Percentiles rank a stretch among this genome's conserved stretches.
Conservation (phyloP, 1,140 invertebrate species). For the Argopecten irradians region DNA sequence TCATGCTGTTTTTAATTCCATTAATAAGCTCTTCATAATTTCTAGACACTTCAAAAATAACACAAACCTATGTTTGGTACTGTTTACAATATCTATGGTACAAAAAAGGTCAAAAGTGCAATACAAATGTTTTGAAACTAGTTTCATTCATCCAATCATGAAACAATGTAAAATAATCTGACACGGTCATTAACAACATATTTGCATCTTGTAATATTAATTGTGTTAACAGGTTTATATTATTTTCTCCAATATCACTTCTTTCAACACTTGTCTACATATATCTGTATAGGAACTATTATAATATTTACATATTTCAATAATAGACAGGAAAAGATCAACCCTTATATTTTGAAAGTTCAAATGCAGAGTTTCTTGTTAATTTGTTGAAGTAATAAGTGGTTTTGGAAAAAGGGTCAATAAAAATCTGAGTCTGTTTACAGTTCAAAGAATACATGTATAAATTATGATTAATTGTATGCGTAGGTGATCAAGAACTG, state of each 20-base stretch:
- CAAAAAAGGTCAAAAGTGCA: background rate
- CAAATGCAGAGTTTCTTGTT: background rate
- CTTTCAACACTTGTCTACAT: background rate
- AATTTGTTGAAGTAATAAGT: background rate
- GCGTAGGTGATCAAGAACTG: slow-evolving; percentile 20
- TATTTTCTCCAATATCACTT: background rate
- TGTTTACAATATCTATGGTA: slow-evolving; percentile 3
- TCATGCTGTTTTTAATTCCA: background rate
- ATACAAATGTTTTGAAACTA: slow-evolving; percentile 7
- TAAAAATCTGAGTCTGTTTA: background rate
- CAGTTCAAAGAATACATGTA: background rate
- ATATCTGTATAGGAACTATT: slow-evolving; percentile 2
- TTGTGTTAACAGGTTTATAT: background rate
- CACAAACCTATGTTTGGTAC: background rate
- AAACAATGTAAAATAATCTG: slow-evolving; percentile 7
- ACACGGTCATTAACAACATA: background rate
- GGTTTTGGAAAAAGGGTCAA: background rate
- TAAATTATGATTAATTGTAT: background rate
- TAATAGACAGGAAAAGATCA: background rate
- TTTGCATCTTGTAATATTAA: slow-evolving; percentile 18
- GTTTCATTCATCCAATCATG: slow-evolving; percentile 9
- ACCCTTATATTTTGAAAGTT: background rate
- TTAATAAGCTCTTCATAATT: background rate
- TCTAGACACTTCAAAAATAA: background rate
- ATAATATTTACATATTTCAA: background rate